Percentiles rank a stretch among this genome's conserved stretches.
Evolutionary conservation across 2,888 invertebrate genomes (phyloP).

Genomic region (Taenaris catops): DNA sequence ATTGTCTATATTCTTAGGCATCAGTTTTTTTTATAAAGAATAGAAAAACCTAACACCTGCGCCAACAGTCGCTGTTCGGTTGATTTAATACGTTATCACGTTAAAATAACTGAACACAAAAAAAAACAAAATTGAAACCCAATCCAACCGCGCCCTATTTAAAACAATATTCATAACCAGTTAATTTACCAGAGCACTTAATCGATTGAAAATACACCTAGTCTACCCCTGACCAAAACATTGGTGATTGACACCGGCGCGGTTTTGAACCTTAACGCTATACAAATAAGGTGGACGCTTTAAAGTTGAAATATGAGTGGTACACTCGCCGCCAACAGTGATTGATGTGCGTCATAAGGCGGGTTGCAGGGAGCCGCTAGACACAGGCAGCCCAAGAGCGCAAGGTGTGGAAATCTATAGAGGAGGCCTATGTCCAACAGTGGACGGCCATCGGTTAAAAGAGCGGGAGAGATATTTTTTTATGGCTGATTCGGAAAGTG

Average conservation of each 20-base stretch:
- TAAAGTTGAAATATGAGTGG: slow-evolving; percentile 67
- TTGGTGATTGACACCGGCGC: slow-evolving; percentile 2
- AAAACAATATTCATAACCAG: slow-evolving; percentile 35
- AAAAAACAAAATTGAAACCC: slow-evolving; percentile 19
- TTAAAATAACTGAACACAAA: slow-evolving; percentile 1
- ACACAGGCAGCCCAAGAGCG: too few relatives aligned
- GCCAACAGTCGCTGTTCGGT: too few relatives aligned
- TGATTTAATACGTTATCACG: not conserved
- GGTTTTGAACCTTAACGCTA: slow-evolving; percentile 35
- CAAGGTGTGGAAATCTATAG: too few relatives aligned
- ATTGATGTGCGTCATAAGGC: slow-evolving; percentile 56
- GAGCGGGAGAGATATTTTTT: too few relatives aligned
- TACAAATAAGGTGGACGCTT: slow-evolving; percentile 31
- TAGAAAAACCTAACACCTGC: too few relatives aligned
- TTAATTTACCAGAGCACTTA: slow-evolving; percentile 48
- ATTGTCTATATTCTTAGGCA: too few relatives aligned
- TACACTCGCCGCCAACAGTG: slow-evolving; percentile 65
- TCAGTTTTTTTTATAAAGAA: too few relatives aligned
- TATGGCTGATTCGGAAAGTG: too few relatives aligned
- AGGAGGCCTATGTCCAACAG: too few relatives aligned
- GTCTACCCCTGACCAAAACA: slow-evolving; percentile 32
- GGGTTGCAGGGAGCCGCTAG: too few relatives aligned
- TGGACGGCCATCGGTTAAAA: not conserved
- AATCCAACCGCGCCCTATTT: slow-evolving; percentile 28
- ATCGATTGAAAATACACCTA: slow-evolving; percentile 56